Evolutionary conservation across 2,113 vertebrate genomes (phyloP).

Genomic region (Bolborhynchus lineola): DNA sequence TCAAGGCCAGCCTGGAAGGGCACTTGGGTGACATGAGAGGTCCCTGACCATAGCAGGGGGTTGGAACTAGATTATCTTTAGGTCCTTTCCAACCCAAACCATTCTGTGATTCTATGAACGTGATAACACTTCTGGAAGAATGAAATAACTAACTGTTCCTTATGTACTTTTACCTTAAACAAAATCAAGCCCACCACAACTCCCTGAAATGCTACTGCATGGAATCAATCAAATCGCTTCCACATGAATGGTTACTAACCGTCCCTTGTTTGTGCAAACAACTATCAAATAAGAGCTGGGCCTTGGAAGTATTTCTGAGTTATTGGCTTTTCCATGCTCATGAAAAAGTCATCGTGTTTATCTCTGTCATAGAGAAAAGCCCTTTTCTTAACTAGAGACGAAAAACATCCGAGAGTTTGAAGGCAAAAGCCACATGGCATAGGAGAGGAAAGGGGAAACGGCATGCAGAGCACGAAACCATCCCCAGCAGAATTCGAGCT

Average conservation of each 20-base stretch:
- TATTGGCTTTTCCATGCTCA: not conserved
- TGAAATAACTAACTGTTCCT: not conserved
- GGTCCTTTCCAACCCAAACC: not conserved
- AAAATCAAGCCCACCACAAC: not conserved
- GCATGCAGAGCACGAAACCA: not conserved
- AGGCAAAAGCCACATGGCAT: not conserved
- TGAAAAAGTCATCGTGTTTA: slow-evolving; percentile 51
- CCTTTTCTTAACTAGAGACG: not conserved
- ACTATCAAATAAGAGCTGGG: not conserved
- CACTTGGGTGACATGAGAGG: no score
- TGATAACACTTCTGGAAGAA: not conserved
- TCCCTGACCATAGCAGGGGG: not conserved
- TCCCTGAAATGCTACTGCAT: not conserved
- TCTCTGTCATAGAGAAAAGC: not conserved
- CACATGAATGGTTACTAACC: slow-evolving; percentile 25
- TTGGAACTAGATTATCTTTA: not conserved
- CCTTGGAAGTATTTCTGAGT: not conserved
- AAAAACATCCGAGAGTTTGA: not conserved
- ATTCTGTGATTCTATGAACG: not conserved
- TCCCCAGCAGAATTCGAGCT: not conserved
- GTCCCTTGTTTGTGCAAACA: slow-evolving; percentile 29
- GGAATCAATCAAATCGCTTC: slow-evolving; percentile 50
- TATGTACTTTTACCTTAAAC: not conserved
- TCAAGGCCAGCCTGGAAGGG: not conserved
- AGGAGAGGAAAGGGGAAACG: not conserved